Conservation (phyloP, 2,797 vertebrate species). For the Danio jaintianensis region DNA sequence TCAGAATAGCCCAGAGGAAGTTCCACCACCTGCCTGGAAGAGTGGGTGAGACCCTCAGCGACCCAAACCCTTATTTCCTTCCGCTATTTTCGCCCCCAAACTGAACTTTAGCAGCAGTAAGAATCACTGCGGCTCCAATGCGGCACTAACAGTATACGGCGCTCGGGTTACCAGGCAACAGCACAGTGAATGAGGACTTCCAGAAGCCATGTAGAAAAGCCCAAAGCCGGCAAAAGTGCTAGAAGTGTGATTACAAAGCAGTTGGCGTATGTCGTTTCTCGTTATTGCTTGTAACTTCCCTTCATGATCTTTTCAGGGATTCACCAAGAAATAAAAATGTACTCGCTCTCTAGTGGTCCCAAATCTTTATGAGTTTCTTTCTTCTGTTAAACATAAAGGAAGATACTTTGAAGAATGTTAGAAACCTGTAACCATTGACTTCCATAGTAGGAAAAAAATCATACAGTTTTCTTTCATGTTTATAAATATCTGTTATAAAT, state of each 20-base stretch:
- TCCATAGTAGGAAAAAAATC: too few species aligned
- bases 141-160: slow-evolving; percentile 64
- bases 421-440: too few species aligned
- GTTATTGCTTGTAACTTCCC: slow-evolving; percentile 41
- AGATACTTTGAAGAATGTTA: too few species aligned
- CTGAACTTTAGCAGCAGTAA: slow-evolving; percentile 65
- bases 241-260: slow-evolving; percentile 34
- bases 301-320: neutral
- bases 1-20: slow-evolving; percentile 41
- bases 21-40: slow-evolving; percentile 33
- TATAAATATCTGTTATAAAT: too few species aligned
- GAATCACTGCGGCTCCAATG: slow-evolving; percentile 64
- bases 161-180: slow-evolving; percentile 81
- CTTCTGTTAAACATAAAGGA: too few species aligned
- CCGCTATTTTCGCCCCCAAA: slow-evolving; percentile 12
- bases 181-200: slow-evolving; percentile 50
- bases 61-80: slow-evolving; percentile 37
- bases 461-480: too few species aligned
- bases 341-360: too few species aligned
- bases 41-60: slow-evolving; percentile 42
- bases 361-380: too few species aligned
- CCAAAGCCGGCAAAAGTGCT: slow-evolving; percentile 47
- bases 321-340: too few species aligned
- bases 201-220: slow-evolving; percentile 49
- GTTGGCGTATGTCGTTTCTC: slow-evolving; percentile 28